A percentile compares a stretch with the other conserved stretches of the same genome.
These are phyloP conservation scores for Tenrec ecaudatus DNA, from an alignment of 2,113 vertebrate genomes.

Conservation along the genomic window DNA sequence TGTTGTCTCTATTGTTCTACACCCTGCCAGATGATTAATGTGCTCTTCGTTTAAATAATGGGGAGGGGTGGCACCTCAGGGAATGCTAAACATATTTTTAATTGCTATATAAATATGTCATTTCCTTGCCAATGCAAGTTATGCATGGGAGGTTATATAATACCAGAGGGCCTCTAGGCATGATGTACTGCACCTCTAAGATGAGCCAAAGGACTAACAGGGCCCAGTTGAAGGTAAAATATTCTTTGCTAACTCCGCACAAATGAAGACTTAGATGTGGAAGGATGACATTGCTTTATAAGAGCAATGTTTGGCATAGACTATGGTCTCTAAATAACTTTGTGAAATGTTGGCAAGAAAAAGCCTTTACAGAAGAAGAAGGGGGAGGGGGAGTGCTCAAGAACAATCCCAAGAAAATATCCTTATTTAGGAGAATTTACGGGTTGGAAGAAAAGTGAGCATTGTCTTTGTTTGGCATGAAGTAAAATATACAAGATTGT, in stretches of 20 bases:
- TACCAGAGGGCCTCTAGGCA: conserved; percentile 42
- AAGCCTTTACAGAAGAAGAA: conserved; percentile 54
- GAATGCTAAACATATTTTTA: conserved; percentile 84
- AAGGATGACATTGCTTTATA: conserved; percentile 57
- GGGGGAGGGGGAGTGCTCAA: not conserved
- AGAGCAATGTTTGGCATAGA: conserved; percentile 66
- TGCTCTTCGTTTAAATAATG: conserved; percentile 79
- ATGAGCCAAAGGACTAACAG: conserved; percentile 60
- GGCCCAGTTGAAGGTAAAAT: conserved; percentile 61
- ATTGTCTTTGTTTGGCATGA: conserved; percentile 12
- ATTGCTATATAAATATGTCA: conserved; percentile 84
- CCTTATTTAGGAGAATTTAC: conserved; percentile 16
- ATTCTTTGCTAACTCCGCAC: conserved; percentile 60
- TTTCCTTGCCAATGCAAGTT: conserved; percentile 82
- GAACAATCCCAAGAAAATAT: conserved; percentile 12
- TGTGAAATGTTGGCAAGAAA: conserved; percentile 64
- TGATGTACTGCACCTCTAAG: conserved; percentile 76
- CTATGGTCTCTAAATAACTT: conserved; percentile 69
- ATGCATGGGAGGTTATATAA: conserved; percentile 71
- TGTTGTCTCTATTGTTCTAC: conserved; percentile 58
- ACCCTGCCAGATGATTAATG: conserved; percentile 71
- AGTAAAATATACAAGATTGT: not conserved
- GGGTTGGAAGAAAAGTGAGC: not conserved
- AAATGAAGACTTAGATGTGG: conserved; percentile 74
- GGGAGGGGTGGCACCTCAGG: conserved; percentile 73